These are phyloP conservation scores for Nettapus auritus DNA, from an alignment of 2,113 vertebrate genomes.

Conservation along the genomic window DNA sequence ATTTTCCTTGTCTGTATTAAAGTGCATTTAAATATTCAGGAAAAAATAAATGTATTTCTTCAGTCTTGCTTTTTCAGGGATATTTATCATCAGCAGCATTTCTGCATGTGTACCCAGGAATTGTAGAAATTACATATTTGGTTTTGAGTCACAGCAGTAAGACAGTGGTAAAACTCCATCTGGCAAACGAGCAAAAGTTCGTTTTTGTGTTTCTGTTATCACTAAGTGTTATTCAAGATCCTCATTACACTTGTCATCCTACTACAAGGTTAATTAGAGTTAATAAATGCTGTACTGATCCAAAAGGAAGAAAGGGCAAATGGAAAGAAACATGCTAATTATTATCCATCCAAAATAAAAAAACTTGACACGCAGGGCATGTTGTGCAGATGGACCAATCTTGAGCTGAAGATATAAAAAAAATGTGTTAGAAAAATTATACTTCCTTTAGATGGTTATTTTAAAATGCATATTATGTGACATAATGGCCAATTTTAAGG, in stretches of 20 bases:
- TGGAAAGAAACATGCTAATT: slow-evolving; percentile 42
- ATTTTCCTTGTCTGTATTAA: background rate
- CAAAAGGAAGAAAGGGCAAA: slow-evolving; percentile 44
- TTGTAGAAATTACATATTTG: background rate
- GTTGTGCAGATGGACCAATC: slow-evolving; percentile 31
- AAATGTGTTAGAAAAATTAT: background rate
- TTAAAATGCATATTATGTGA: background rate
- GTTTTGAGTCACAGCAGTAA: slow-evolving; percentile 28
- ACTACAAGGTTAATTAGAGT: slow-evolving; percentile 63
- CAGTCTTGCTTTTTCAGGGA: background rate
- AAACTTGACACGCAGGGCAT: background rate
- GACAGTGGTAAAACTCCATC: slow-evolving; percentile 54
- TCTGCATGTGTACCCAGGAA: background rate
- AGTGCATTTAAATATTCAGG: background rate
- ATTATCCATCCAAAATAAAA: slow-evolving; percentile 39
- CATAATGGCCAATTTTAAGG: background rate
- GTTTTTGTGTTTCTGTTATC: slow-evolving; percentile 52
- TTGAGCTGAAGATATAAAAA: background rate
- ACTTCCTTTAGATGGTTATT: background rate
- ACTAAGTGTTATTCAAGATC: slow-evolving; percentile 49
- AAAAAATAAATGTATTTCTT: background rate
- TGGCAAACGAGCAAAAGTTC: slow-evolving; percentile 22
- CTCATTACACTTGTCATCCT: slow-evolving; percentile 53
- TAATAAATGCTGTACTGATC: slow-evolving; percentile 50
- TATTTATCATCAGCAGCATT: background rate